Conservation (phyloP, 2,113 vertebrate genomes). For the Labeo rohita region DNA sequence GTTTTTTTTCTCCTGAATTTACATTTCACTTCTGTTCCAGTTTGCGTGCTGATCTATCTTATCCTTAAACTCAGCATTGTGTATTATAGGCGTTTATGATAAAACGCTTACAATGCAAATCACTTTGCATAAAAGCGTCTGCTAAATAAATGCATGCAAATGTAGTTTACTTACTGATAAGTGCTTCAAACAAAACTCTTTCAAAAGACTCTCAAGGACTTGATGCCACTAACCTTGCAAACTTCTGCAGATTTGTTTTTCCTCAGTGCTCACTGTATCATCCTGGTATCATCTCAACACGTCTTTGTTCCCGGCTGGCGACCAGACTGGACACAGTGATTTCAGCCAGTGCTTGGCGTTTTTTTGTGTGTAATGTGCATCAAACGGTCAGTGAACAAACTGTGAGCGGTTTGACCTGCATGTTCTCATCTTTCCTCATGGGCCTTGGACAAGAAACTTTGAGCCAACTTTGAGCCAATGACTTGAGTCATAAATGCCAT, state of each 20-base stretch:
- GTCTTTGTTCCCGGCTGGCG: neutral
- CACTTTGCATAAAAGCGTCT: constrained; percentile 9
- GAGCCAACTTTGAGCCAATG: neutral
- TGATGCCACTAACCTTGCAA: neutral
- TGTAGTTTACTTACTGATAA: neutral
- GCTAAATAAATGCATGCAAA: neutral
- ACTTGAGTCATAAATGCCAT: constrained; percentile 3
- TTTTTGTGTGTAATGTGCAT: neutral
- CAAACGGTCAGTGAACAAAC: neutral
- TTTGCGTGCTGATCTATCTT: neutral
- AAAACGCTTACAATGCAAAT: neutral
- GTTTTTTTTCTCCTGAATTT: neutral
- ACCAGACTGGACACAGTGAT: neutral
- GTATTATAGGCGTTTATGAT: neutral
- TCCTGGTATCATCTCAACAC: neutral
- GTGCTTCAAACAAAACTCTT: neutral
- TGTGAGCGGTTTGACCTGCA: neutral
- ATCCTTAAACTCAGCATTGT: neutral
- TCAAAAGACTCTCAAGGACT: neutral
- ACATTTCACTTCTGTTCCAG: neutral
- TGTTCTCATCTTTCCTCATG: neutral
- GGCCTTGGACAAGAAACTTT: neutral
- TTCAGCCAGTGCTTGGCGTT: neutral
- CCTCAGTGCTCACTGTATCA: neutral
- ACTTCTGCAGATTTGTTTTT: neutral